Conservation (phyloP, 2,888 invertebrate species). For the Polymixis flavicincta region DNA sequence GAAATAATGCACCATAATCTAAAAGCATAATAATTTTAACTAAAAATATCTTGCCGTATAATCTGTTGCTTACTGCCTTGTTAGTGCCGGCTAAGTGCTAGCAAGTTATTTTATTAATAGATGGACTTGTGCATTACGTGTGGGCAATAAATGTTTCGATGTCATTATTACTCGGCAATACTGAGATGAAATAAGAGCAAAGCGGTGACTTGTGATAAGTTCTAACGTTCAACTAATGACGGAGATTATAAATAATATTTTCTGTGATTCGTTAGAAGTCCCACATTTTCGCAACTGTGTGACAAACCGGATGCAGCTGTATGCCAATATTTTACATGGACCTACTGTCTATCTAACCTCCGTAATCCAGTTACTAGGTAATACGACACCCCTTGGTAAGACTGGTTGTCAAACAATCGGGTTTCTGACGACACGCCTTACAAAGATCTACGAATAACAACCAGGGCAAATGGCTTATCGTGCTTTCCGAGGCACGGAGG, state of each 20-base stretch:
- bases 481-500: no score
- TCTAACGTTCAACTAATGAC: background rate
- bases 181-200: conserved; percentile 13
- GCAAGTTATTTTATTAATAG: conserved; percentile 56
- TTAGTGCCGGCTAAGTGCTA: conserved; percentile 55
- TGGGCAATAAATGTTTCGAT: conserved; percentile 33
- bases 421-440: no score
- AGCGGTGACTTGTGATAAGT: background rate
- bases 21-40: conserved; percentile 59
- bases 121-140: conserved; percentile 35
- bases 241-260: conserved; percentile 3
- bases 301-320: no score
- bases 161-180: conserved; percentile 38
- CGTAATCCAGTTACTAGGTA: no score
- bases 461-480: no score
- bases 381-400: no score
- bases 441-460: no score
- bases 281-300: background rate
- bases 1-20: conserved; percentile 32
- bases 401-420: no score
- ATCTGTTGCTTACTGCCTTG: conserved; percentile 35
- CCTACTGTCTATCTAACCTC: no score
- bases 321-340: no score
- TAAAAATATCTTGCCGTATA: conserved; percentile 51
- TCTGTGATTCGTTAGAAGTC: background rate